These are phyloP conservation scores for Coregonus clupeaformis DNA, from an alignment of 2,113 vertebrate species.

Conservation along the genomic window DNA sequence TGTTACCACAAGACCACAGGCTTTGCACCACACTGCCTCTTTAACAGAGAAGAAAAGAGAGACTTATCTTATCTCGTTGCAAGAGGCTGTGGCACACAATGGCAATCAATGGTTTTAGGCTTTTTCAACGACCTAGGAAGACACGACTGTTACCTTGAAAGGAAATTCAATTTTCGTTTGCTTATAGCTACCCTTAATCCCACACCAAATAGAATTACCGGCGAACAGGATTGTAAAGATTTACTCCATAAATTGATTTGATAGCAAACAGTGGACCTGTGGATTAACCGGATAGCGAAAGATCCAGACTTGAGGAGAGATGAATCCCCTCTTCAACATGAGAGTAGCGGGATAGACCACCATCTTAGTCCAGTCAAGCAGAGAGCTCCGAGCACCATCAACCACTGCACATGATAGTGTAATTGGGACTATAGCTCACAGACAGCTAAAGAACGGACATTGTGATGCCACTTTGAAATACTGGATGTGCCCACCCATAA, in stretches of 20 bases:
- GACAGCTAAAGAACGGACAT: neutral
- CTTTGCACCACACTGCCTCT: neutral
- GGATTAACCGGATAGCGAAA: conserved; percentile 51
- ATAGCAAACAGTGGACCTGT: conserved; percentile 43
- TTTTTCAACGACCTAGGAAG: neutral
- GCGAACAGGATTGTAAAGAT: conserved; percentile 54
- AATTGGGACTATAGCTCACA: neutral
- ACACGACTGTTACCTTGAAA: conserved; percentile 24
- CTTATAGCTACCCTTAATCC: conserved; percentile 52
- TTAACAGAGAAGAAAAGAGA: neutral
- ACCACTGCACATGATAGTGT: neutral
- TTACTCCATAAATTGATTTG: conserved; percentile 55
- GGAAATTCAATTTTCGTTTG: conserved; percentile 23
- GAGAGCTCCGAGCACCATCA: neutral
- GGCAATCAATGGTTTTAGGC: neutral
- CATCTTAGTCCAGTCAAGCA: neutral
- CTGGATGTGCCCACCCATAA: neutral
- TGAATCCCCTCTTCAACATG: conserved; percentile 45
- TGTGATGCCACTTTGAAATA: neutral
- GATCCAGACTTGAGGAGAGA: conserved; percentile 36
- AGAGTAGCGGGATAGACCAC: conserved; percentile 38
- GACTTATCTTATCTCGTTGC: no score
- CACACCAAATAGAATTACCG: conserved; percentile 59
- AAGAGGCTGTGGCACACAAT: neutral
- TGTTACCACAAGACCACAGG: no score